Evolutionary conservation across 2,113 vertebrate species (phyloP).

Genomic region (Chaenogobius annularis): DNA sequence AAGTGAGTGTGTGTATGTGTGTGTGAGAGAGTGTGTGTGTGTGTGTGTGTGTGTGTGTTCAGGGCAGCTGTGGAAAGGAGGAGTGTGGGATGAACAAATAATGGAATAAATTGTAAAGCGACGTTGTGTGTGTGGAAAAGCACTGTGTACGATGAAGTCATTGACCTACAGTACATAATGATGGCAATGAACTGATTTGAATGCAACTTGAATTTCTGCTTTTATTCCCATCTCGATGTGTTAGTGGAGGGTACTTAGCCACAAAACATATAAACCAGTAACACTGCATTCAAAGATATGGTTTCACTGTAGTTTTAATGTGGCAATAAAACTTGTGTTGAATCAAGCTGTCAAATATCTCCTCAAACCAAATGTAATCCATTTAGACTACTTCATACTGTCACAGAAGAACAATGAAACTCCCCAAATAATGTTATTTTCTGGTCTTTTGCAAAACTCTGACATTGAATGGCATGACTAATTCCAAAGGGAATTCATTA

Average conservation of each 20-base stretch:
- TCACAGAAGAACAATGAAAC: neutral
- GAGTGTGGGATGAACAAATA: no score
- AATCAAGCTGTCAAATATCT: neutral
- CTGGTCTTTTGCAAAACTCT: neutral
- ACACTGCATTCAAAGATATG: neutral
- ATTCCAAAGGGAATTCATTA: constrained; percentile 13
- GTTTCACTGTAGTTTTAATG: neutral
- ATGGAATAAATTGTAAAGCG: no score
- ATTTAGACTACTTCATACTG: constrained; percentile 7
- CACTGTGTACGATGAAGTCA: no score
- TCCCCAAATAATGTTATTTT: constrained; percentile 4
- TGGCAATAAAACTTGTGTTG: neutral
- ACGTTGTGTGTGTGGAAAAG: no score
- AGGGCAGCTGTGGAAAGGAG: no score
- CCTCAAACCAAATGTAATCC: constrained; percentile 5
- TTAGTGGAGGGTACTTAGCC: no score
- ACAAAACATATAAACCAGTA: neutral
- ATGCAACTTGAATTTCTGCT: neutral
- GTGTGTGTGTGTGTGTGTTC: no score
- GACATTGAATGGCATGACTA: constrained; percentile 5
- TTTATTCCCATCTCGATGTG: neutral
- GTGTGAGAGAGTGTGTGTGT: no score
- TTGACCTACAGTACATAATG: no score
- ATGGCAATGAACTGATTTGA: neutral
- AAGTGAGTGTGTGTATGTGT: no score